A percentile compares a stretch with the other conserved stretches of the same genome.
Evolutionary conservation across 2,113 vertebrate genomes (phyloP).

Genomic region (Todiramphus saurophagus): DNA sequence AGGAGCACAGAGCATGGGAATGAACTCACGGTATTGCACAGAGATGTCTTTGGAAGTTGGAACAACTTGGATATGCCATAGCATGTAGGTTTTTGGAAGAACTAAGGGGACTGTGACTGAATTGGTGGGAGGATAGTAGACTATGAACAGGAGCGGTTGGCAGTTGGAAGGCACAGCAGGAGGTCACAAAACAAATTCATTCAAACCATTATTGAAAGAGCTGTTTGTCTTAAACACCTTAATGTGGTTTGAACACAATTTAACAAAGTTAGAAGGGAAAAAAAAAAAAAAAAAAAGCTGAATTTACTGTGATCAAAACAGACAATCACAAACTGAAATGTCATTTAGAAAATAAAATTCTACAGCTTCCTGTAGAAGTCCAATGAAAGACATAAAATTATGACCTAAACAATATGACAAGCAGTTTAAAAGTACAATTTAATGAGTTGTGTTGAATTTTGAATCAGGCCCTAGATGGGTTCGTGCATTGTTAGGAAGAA

Average conservation of each 20-base stretch:
- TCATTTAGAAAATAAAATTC: background rate
- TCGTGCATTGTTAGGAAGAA: background rate
- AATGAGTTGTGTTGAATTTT: background rate
- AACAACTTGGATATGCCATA: background rate
- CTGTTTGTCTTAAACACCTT: background rate
- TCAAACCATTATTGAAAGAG: background rate
- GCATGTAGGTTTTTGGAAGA: background rate
- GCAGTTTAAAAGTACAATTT: background rate
- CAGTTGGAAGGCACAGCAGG: accelerated
- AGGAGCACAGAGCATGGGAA: background rate
- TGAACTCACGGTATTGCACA: background rate
- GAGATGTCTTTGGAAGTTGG: background rate
- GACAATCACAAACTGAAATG: background rate
- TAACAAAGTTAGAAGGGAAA: background rate
- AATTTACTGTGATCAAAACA: background rate
- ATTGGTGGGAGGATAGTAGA: background rate
- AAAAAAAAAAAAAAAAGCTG: too few relatives aligned
- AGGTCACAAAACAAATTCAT: background rate
- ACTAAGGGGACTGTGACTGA: background rate
- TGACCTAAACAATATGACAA: background rate
- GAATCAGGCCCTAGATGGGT: background rate
- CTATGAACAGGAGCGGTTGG: background rate
- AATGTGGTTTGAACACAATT: background rate
- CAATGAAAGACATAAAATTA: background rate
- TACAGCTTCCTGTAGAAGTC: background rate